Conservation (phyloP, 2,113 vertebrate genomes). For the Aptenodytes forsteri region DNA sequence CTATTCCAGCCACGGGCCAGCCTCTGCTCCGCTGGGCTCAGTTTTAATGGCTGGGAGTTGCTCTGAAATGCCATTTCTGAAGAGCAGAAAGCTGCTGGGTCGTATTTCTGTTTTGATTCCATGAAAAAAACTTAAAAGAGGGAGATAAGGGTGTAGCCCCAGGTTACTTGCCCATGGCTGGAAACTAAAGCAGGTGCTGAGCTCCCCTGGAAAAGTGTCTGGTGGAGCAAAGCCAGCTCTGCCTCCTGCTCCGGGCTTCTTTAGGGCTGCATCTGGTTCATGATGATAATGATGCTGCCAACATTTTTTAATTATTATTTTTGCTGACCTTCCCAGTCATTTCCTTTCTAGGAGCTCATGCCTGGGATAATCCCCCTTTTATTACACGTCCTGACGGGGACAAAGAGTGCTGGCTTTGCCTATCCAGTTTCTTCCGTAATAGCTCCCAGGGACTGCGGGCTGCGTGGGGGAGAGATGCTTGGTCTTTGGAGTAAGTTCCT, state of each 20-base stretch:
- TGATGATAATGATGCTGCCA: neutral
- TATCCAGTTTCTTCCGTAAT: neutral
- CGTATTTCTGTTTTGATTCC: neutral
- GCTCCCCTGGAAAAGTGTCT: neutral
- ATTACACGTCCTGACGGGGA: neutral
- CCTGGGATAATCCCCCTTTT: conserved; percentile 6
- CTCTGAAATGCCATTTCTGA: neutral
- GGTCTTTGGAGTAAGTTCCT: neutral
- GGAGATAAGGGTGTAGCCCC: neutral
- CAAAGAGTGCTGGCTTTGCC: neutral
- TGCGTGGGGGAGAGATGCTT: neutral
- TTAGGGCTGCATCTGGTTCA: neutral
- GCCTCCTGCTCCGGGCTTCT: neutral
- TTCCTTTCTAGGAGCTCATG: neutral
- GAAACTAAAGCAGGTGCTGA: neutral
- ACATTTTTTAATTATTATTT: neutral
- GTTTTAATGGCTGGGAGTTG: neutral
- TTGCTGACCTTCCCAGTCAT: neutral
- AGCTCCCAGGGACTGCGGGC: neutral
- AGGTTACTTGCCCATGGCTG: neutral
- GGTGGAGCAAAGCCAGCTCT: neutral
- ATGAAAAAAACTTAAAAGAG: neutral
- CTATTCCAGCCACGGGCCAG: neutral
- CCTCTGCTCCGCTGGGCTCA: neutral
- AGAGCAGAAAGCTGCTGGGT: neutral